Evolutionary conservation across 1,140 invertebrate genomes (phyloP).

Genomic region (Antheraea pernyi): DNA sequence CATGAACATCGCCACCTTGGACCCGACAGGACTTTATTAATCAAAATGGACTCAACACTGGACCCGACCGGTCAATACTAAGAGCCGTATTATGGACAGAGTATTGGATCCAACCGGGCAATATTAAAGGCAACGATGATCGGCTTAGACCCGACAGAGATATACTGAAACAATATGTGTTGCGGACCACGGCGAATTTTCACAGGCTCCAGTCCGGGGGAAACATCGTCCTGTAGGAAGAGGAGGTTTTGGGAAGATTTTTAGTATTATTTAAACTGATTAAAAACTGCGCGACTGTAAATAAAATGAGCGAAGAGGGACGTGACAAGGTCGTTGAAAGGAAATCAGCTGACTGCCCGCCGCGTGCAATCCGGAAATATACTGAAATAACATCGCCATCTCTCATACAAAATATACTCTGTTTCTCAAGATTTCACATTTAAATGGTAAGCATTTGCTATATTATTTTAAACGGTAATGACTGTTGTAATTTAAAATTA

Average conservation of each 20-base stretch:
- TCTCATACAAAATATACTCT: slow-evolving; percentile 25
- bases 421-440: slow-evolving; percentile 30
- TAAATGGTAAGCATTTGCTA: slow-evolving; percentile 47
- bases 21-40: slow-evolving; percentile 73
- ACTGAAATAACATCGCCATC: slow-evolving; percentile 34
- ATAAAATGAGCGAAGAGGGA: slow-evolving; percentile 62
- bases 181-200: slow-evolving; percentile 63
- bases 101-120: slow-evolving; percentile 68
- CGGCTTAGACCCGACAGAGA: slow-evolving; percentile 69
- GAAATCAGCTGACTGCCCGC: slow-evolving; percentile 70
- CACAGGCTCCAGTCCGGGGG: slow-evolving; percentile 64
- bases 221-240: slow-evolving; percentile 71
- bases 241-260: slow-evolving; percentile 47
- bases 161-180: slow-evolving; percentile 73
- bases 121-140: slow-evolving; percentile 65
- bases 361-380: slow-evolving; percentile 66
- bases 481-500: slow-evolving; percentile 11
- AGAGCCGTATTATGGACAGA: slow-evolving; percentile 41
- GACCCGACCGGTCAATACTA: slow-evolving; percentile 71
- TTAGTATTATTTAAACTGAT: slow-evolving; percentile 29
- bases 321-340: slow-evolving; percentile 69
- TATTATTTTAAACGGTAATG: slow-evolving; percentile 14
- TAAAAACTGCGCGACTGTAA: slow-evolving; percentile 49
- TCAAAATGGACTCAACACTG: slow-evolving; percentile 60
- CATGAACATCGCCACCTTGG: slow-evolving; percentile 70